These are phyloP conservation scores for Dasysyrphus albostriatus DNA, from an alignment of 2,888 invertebrate genomes.

Conservation along the genomic window DNA sequence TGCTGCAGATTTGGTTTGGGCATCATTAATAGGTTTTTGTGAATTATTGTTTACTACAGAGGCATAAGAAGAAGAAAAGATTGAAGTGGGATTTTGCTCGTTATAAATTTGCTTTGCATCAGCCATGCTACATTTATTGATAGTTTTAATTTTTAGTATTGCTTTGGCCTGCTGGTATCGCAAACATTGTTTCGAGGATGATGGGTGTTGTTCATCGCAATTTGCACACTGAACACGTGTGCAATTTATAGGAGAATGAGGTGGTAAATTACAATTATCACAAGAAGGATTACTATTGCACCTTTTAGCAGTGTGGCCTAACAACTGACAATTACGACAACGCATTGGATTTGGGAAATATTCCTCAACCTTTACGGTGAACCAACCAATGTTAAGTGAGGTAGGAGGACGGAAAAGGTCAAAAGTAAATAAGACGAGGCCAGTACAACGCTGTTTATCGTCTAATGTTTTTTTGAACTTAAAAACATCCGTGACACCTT, in stretches of 20 bases:
- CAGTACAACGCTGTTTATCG: background rate
- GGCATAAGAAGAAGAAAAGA: too few species aligned
- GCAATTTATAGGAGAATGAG: background rate
- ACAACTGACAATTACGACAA: too few species aligned
- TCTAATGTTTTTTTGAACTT: background rate
- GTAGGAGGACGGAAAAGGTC: constrained; percentile 35
- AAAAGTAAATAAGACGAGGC: constrained; percentile 16
- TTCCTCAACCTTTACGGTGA: constrained; percentile 33
- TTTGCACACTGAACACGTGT: background rate
- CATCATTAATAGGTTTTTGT: too few species aligned
- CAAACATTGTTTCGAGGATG: background rate
- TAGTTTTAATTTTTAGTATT: too few species aligned
- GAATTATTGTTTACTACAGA: too few species aligned
- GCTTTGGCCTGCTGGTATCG: too few species aligned
- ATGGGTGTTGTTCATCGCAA: background rate
- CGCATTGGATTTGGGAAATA: too few species aligned
- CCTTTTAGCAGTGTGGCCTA: too few species aligned
- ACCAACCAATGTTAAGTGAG: constrained; percentile 40
- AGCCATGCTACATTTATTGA: background rate
- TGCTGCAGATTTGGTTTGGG: background rate
- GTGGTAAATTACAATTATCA: background rate
- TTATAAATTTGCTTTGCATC: background rate
- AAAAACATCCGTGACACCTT: background rate
- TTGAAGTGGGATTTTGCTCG: background rate
- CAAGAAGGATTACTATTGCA: background rate